Evolutionary conservation across 2,888 invertebrate species (phyloP).

Genomic region (Pollenia labialis): DNA sequence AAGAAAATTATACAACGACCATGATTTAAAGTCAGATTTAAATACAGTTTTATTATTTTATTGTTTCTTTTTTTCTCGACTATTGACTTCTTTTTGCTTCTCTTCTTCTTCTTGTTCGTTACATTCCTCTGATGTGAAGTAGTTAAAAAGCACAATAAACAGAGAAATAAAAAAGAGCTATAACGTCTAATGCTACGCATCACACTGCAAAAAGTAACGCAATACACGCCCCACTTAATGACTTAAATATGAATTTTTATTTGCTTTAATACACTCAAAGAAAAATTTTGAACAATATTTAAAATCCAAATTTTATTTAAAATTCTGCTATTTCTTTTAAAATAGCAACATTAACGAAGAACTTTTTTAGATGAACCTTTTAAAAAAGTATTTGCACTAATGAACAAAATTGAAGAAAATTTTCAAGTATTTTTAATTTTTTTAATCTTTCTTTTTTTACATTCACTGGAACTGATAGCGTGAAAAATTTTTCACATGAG

Average conservation of each 20-base stretch:
- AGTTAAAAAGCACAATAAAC: slow-evolving; percentile 8
- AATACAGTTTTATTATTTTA: slow-evolving; percentile 32
- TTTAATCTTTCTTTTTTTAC: no score
- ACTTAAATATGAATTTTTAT: slow-evolving; percentile 47
- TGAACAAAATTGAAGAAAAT: no score
- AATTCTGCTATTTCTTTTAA: no score
- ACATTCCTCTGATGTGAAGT: neutral
- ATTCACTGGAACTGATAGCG: no score
- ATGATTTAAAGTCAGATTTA: slow-evolving; percentile 61
- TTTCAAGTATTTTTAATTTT: no score
- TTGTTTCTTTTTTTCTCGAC: slow-evolving; percentile 33
- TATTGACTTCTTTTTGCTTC: slow-evolving; percentile 25
- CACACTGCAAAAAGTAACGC: slow-evolving; percentile 54
- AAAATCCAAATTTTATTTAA: no score
- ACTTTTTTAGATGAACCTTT: no score
- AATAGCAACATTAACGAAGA: no score
- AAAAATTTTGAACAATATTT: neutral
- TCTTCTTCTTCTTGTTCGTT: slow-evolving; percentile 8
- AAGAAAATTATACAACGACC: slow-evolving; percentile 38
- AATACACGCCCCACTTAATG: slow-evolving; percentile 67
- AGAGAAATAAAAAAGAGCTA: slow-evolving; percentile 43
- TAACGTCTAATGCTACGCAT: slow-evolving; percentile 63
- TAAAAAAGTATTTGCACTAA: no score
- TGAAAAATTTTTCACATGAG: no score
- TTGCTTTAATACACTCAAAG: slow-evolving; percentile 33